Base-by-base conservation (phyloP, 2,888 invertebrate species). In the Diarsia dahlii region DNA sequence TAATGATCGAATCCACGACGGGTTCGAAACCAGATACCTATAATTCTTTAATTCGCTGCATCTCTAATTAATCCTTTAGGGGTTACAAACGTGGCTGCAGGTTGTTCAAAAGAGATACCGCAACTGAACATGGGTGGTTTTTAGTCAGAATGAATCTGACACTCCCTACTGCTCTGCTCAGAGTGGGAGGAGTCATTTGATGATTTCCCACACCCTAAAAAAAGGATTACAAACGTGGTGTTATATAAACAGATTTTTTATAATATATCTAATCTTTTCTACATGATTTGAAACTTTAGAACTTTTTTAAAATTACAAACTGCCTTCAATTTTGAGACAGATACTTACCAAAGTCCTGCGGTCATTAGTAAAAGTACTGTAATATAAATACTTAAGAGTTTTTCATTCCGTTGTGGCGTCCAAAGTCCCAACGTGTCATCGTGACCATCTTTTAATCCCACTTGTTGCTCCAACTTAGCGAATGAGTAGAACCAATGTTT, bases 401-500 rank as follows among this genome's bases (percentile, higher is more conserved):
- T 77, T 77, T 58, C 18, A 28, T 62, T 23, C 58, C 62, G 0
- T 15, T 67, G 60, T 48, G 48, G 48, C 60, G 3, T 9, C 13
- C 54, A 12, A 60, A 56, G 66, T 60, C 63, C 58, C 63, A 65
- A 72, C 65, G 54, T 73, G 85, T 81, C 82, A 84, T 65, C 70
- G 72, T 56, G 70, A 60, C 46, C 70, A 75, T 81, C 85, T 73
- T 76, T 70, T 84, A 82, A 84, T 84, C 48, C 70, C 45, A 84
- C 82, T 82, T 84, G 82, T 82, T 82, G 82, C 85, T 48, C 70
- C 67, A 34, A 84, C 70, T 76, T 48, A 56, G 52, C 60, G 73
- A 52, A 80, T 58, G 70, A 71, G 60, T 73, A 63, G 67, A 39
- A 76, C 69, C 60, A 71, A 74, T 71, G 72, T 76, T 84, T 72